Base-by-base conservation (phyloP, 2,888 invertebrate species). In the Shargacucullia verbasci region DNA sequence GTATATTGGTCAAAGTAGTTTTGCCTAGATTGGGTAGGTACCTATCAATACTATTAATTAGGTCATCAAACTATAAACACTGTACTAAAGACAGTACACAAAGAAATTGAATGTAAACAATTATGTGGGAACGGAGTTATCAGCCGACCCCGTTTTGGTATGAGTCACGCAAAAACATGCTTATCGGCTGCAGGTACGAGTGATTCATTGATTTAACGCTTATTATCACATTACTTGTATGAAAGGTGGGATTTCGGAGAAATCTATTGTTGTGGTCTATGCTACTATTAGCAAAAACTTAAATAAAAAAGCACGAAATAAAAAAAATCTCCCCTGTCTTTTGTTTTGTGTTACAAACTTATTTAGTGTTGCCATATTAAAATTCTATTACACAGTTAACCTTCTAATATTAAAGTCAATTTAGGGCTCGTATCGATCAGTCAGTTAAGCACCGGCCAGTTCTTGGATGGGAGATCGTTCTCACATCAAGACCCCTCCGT, bases 61-160 rank as follows among this genome's bases (percentile, higher is more conserved):
- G n/a, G 29, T 15, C 2, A 59, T 62, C 25, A 34, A 7, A 34
- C 7, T 35, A 31, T 38, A 34, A 38, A 25, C 8, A 38, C n/a
- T 39, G 13, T 45, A 39, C 37, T 29, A 20, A 5, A 33, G 31
- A 59, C 41, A 59, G 33, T 35, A 46, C 38, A 59, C 41, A 63
- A 68, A 65, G 60, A 72, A 76, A 73, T 76, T 47, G 33, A 68
- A 70, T 49, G 55, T 50, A 43, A 74, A 71, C 49, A 52, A 29
- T 49, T 29, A 1, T 46, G 55, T 73, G 57, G 45, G 55, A 75
- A 58, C 57, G 40, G 43, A 34, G 50, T 47, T 76, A 76, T 73
- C 73, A 69, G 55, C 59, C 48, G 73, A 69, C 73, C 73, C 48
- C 59, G 45, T 60, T 73, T 12, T 13, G 9, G 15, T 33, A 38